Conservation (phyloP, 2,113 vertebrate genomes). For the Ophthalmolycus amberensis region DNA sequence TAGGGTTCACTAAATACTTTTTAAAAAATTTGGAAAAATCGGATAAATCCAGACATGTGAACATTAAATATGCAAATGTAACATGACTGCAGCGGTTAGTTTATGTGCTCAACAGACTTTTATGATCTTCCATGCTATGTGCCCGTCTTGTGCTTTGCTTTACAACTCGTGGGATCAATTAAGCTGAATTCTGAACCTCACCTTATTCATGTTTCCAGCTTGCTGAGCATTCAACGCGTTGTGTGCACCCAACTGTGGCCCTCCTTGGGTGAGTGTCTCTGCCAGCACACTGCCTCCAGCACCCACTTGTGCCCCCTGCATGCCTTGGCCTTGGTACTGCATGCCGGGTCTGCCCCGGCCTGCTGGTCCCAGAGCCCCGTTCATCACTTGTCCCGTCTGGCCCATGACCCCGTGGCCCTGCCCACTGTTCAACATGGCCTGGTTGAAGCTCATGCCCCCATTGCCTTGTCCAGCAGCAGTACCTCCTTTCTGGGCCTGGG, state of each 20-base stretch:
- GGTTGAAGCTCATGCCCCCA: constrained; percentile 91
- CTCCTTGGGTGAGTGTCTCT: constrained; percentile 93
- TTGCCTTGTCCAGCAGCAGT: constrained; percentile 86
- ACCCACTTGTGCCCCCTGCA: constrained; percentile 91
- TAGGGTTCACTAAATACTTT: neutral
- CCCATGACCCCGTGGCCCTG: constrained; percentile 91
- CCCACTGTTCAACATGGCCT: constrained; percentile 92
- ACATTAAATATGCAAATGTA: neutral
- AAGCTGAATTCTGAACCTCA: constrained; percentile 73
- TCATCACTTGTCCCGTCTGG: constrained; percentile 94
- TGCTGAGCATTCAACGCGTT: constrained; percentile 89
- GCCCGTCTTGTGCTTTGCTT: neutral
- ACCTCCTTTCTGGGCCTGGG: constrained; percentile 91
- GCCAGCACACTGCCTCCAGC: constrained; percentile 90
- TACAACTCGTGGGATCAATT: neutral
- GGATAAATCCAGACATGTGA: neutral
- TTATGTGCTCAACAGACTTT: neutral
- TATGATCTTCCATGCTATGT: neutral
- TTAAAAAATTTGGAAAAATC: neutral
- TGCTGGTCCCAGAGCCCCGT: constrained; percentile 90
- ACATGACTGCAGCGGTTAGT: neutral
- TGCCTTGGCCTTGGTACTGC: constrained; percentile 89
- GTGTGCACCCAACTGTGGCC: constrained; percentile 89
- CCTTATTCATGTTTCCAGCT: constrained; percentile 94
- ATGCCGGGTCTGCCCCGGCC: constrained; percentile 91